Conservation (phyloP, 2,113 vertebrate species). For the Aldabrachelys gigantea region DNA sequence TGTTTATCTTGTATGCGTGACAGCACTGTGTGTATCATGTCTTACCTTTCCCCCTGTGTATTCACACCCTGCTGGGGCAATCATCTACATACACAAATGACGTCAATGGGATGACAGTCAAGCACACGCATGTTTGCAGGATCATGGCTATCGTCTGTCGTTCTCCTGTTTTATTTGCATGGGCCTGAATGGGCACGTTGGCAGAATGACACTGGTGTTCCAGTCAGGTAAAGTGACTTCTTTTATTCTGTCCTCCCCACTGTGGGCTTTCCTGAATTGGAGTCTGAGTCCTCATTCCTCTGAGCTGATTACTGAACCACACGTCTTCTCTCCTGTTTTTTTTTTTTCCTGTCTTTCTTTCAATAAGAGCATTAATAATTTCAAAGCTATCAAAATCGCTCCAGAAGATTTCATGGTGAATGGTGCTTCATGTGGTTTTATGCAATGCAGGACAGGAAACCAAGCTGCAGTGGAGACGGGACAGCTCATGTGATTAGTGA, state of each 20-base stretch:
- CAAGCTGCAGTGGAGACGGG: fast-evolving
- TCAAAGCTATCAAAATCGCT: not conserved
- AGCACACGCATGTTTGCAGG: not conserved
- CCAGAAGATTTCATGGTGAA: fast-evolving
- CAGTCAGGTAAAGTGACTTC: not conserved
- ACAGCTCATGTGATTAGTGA: not conserved
- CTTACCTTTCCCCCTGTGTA: not conserved
- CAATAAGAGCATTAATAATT: not conserved
- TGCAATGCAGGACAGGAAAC: not conserved
- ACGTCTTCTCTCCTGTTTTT: not conserved
- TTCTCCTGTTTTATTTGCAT: not conserved
- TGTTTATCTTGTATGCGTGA: fast-evolving
- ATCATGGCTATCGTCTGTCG: not conserved
- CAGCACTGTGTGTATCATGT: not conserved
- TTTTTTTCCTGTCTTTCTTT: not conserved
- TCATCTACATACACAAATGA: not conserved
- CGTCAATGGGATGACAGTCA: not conserved
- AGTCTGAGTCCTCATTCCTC: not conserved
- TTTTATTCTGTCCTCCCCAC: not conserved
- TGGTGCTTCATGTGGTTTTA: not conserved
- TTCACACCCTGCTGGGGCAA: not conserved
- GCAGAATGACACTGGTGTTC: not conserved
- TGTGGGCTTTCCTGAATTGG: not conserved
- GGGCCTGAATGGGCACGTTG: not conserved
- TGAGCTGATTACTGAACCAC: not conserved